Evolutionary conservation across 2,888 invertebrate genomes (phyloP).

Genomic region (Clanis bilineata): DNA sequence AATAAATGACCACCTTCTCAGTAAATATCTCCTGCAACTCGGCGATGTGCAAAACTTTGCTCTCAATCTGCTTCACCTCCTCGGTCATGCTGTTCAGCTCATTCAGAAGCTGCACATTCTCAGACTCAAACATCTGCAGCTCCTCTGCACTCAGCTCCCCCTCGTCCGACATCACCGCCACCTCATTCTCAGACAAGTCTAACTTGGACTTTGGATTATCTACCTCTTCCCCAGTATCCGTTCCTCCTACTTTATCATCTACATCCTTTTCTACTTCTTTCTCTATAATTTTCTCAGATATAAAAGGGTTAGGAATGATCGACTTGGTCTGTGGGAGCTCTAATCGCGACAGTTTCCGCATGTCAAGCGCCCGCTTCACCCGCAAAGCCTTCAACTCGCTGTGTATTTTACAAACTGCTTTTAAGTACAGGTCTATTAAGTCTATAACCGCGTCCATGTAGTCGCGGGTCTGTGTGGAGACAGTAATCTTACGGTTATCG

Average conservation of each 20-base stretch:
- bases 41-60: slow-evolving; percentile 97
- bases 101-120: slow-evolving; percentile 93
- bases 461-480: slow-evolving; percentile 86
- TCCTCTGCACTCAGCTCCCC: slow-evolving; percentile 91
- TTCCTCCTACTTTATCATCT: slow-evolving; percentile 18
- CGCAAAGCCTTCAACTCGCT: slow-evolving; percentile 93
- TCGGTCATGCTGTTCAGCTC: slow-evolving; percentile 94
- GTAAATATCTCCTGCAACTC: slow-evolving; percentile 97
- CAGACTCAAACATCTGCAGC: slow-evolving; percentile 95
- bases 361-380: slow-evolving; percentile 92
- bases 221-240: slow-evolving; percentile 42
- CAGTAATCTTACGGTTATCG: slow-evolving; percentile 79
- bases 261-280: slow-evolving; percentile 31
- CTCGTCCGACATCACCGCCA: slow-evolving; percentile 79
- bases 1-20: slow-evolving; percentile 90
- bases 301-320: slow-evolving; percentile 60
- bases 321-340: slow-evolving; percentile 68
- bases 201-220: slow-evolving; percentile 55
- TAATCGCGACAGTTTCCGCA: slow-evolving; percentile 89
- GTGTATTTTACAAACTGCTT: slow-evolving; percentile 92
- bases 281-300: slow-evolving; percentile 45
- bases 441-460: slow-evolving; percentile 90
- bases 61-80: slow-evolving; percentile 94
- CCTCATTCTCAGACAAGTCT: slow-evolving; percentile 70
- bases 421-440: slow-evolving; percentile 90